A percentile compares a stretch with the other conserved stretches of the same genome.
Conservation (phyloP, 2,888 invertebrate genomes). For the Oegoconia quadripuncta region DNA sequence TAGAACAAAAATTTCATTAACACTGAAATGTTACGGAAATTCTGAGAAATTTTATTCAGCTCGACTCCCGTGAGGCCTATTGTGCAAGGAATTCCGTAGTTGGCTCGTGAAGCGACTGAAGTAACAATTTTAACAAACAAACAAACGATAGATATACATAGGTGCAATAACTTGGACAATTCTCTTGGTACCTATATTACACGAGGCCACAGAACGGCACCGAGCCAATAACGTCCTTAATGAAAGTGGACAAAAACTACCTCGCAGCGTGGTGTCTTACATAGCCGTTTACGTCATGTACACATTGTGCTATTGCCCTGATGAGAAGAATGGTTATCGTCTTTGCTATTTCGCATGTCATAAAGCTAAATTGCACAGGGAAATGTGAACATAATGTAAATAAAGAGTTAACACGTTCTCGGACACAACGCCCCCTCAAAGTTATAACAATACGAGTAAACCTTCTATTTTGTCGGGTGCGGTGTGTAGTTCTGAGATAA, state of each 20-base stretch:
- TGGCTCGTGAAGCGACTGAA: constrained; percentile 4
- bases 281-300: constrained; percentile 25
- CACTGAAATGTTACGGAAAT: too few species aligned
- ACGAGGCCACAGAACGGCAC: constrained; percentile 20
- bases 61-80: too few species aligned
- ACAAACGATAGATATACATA: neutral
- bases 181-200: constrained; percentile 24
- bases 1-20: too few species aligned
- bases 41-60: too few species aligned
- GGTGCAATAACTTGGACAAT: constrained; percentile 22
- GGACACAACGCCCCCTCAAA: too few species aligned
- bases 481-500: too few species aligned
- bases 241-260: constrained; percentile 51
- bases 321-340: constrained; percentile 1
- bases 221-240: constrained; percentile 45
- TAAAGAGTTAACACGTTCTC: too few species aligned
- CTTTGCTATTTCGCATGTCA: neutral
- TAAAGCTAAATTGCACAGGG: too few species aligned
- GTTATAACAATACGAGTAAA: too few species aligned
- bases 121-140: constrained; percentile 6
- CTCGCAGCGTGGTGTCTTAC: constrained; percentile 27
- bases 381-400: too few species aligned
- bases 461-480: too few species aligned
- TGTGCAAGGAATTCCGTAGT: constrained; percentile 5
- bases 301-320: constrained; percentile 20